Evolutionary conservation across 2,113 vertebrate species (phyloP).

Genomic region (Morone chrysops): DNA sequence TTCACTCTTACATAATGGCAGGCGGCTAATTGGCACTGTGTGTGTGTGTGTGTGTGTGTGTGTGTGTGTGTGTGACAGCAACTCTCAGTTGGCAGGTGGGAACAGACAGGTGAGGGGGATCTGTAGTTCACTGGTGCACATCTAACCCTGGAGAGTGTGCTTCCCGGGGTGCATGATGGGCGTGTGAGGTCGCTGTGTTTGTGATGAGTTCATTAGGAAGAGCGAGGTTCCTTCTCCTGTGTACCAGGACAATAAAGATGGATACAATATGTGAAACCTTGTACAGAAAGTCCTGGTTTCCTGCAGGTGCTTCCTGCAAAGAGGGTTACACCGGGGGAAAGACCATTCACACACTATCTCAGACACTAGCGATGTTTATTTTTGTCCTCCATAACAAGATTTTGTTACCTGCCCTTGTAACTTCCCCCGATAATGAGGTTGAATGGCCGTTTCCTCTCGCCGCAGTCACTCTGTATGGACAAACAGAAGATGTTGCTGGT

Average conservation of each 20-base stretch:
- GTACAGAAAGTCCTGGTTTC: constrained; percentile 37
- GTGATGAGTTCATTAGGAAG: not conserved
- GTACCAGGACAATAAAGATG: constrained; percentile 13
- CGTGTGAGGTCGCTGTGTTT: constrained; percentile 16
- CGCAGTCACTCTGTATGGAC: not conserved
- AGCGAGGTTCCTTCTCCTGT: not conserved
- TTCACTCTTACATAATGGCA: constrained; percentile 14
- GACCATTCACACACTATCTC: not conserved
- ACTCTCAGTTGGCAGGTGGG: constrained; percentile 22
- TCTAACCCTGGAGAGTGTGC: not conserved
- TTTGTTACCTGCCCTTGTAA: not conserved
- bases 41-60: not conserved
- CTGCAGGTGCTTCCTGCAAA: constrained; percentile 72
- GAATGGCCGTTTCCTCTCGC: not conserved
- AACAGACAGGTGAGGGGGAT: constrained; percentile 53
- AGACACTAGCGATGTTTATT: constrained; percentile 18
- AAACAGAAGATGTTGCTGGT: not conserved
- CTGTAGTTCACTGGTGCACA: constrained; percentile 13
- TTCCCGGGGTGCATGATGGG: not conserved
- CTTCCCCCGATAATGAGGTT: not conserved
- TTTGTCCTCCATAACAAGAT: constrained; percentile 5
- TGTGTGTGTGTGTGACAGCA: not conserved
- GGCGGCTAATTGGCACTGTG: constrained; percentile 15
- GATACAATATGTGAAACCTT: not conserved
- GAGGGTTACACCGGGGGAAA: not conserved